Evolutionary conservation across 2,888 invertebrate genomes (phyloP).

Genomic region (Polymixis lichenea): DNA sequence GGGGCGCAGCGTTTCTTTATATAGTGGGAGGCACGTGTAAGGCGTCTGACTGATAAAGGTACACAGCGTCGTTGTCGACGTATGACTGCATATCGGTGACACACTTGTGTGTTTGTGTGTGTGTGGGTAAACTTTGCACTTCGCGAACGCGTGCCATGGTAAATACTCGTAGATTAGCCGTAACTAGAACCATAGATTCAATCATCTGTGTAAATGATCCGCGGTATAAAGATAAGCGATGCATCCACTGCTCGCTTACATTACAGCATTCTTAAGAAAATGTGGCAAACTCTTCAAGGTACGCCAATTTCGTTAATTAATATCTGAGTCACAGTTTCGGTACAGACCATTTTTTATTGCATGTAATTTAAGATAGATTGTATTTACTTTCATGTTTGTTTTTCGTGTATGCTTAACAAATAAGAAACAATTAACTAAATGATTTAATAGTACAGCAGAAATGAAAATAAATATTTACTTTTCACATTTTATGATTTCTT

Average conservation of each 20-base stretch:
- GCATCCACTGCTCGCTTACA: slow-evolving; percentile 39
- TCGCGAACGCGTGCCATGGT: slow-evolving; percentile 77
- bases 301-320: slow-evolving; percentile 21
- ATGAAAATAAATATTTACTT: slow-evolving; percentile 43
- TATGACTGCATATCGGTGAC: slow-evolving; percentile 66
- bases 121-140: slow-evolving; percentile 80
- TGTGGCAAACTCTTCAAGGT: slow-evolving; percentile 23
- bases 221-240: slow-evolving; percentile 32
- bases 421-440: slow-evolving; percentile 26
- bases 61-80: slow-evolving; percentile 69
- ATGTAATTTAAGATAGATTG: slow-evolving; percentile 34
- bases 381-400: slow-evolving; percentile 50
- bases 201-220: slow-evolving; percentile 29
- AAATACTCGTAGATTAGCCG: slow-evolving; percentile 48
- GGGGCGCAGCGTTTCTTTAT: slow-evolving; percentile 64
- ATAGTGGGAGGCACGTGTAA: slow-evolving; percentile 77
- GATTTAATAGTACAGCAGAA: slow-evolving; percentile 28
- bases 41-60: slow-evolving; percentile 76
- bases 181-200: slow-evolving; percentile 46
- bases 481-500: slow-evolving; percentile 25
- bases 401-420: slow-evolving; percentile 28
- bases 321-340: slow-evolving; percentile 52
- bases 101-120: slow-evolving; percentile 73
- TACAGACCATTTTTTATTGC: slow-evolving; percentile 48
- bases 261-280: background rate